Percentiles rank a stretch among this genome's conserved stretches.
phyloP scores from a whole-genome alignment of 2,888 invertebrate genomes.

The Oscheius sp. region DNA sequence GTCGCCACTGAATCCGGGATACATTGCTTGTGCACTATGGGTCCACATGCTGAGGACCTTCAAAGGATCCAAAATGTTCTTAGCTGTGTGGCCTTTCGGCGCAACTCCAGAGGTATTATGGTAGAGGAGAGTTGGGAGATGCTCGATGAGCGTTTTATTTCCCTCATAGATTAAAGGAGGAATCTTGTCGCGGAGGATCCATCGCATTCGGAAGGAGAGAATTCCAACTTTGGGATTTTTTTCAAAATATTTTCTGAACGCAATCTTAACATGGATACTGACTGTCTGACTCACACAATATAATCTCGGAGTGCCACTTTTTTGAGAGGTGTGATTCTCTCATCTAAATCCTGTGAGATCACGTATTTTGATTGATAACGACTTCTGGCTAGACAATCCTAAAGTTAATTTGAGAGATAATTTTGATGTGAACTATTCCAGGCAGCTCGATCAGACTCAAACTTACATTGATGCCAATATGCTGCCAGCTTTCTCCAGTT shows the following conservation, averaged over 20 bases:
- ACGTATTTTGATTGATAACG: conserved; percentile 5
- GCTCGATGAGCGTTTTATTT: not conserved
- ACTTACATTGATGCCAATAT: not conserved
- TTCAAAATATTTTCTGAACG: too few relatives aligned
- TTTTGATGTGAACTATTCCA: too few relatives aligned
- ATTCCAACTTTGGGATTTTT: not conserved
- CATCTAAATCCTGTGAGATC: conserved; percentile 11
- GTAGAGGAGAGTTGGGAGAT: conserved; percentile 21
- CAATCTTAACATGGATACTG: not conserved
- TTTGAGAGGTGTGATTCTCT: conserved; percentile 8
- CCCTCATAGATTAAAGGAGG: conserved; percentile 17
- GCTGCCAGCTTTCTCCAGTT: not conserved
- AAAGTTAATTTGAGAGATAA: not conserved
- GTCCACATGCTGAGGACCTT: conserved; percentile 55
- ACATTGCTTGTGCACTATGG: conserved; percentile 50
- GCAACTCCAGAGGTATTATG: conserved; percentile 19
- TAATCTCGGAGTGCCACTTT: too few relatives aligned
- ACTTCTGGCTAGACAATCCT: conserved; percentile 23
- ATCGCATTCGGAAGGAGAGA: conserved; percentile 2
- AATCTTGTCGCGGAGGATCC: conserved; percentile 14
- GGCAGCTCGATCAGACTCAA: too few relatives aligned
- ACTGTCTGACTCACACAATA: too few relatives aligned
- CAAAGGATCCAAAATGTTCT: conserved; percentile 37
- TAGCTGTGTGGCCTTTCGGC: conserved; percentile 14
- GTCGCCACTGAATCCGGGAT: not conserved